phyloP scores from a whole-genome alignment of 2,797 vertebrate species.

The Adrianichthys oophorus region DNA sequence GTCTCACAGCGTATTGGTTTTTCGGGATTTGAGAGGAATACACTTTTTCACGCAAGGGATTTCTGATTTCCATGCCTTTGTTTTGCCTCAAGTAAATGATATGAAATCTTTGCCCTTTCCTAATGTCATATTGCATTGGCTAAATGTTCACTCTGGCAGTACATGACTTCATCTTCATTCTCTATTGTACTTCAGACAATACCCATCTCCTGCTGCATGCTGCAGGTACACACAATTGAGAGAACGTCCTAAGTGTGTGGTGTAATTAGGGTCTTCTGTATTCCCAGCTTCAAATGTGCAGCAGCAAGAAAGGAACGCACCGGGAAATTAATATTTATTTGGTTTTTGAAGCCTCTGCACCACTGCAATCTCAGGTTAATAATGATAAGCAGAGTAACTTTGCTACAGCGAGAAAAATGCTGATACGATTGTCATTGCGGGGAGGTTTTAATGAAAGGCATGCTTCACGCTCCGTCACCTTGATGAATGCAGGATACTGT shows the following conservation, averaged over 20 bases:
- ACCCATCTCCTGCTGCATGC: slow-evolving; percentile 8
- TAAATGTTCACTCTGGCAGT: slow-evolving; percentile 38
- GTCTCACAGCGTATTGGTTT: too few species aligned
- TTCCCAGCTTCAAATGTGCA: slow-evolving; percentile 23
- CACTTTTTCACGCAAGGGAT: slow-evolving; percentile 12
- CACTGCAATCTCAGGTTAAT: slow-evolving; percentile 57
- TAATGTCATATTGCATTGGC: slow-evolving; percentile 49
- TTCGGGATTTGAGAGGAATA: slow-evolving; percentile 38
- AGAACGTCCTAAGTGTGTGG: slow-evolving; percentile 28
- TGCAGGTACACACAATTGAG: slow-evolving; percentile 54
- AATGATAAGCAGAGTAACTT: slow-evolving; percentile 52
- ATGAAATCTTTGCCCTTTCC: slow-evolving; percentile 47
- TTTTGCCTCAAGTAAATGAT: slow-evolving; percentile 40
- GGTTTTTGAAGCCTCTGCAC: slow-evolving; percentile 46
- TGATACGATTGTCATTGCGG: slow-evolving; percentile 53
- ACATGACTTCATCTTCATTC: slow-evolving; percentile 27
- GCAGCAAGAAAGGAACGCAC: slow-evolving; percentile 16
- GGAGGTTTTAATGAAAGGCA: slow-evolving; percentile 58
- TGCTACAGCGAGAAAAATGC: slow-evolving; percentile 37
- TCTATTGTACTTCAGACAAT: slow-evolving; percentile 27
- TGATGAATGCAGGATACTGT: slow-evolving; percentile 44
- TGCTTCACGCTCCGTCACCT: slow-evolving; percentile 41
- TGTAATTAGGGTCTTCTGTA: slow-evolving; percentile 42
- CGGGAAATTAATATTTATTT: slow-evolving; percentile 65
- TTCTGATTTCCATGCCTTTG: slow-evolving; percentile 35